These are phyloP conservation scores for Hesperia comma DNA, from an alignment of 2,888 invertebrate genomes.

Conservation along the genomic window DNA sequence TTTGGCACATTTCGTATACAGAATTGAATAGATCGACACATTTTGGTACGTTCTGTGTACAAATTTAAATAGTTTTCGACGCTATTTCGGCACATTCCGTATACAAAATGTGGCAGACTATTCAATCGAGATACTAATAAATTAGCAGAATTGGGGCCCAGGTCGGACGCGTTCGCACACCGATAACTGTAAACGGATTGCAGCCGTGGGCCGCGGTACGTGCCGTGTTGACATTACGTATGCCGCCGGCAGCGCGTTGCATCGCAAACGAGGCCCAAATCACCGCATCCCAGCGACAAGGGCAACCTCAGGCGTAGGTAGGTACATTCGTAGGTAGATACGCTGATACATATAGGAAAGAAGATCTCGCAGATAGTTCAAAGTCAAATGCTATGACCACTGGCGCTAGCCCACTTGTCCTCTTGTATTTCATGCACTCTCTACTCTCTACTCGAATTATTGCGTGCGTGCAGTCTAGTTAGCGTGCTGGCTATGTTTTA, in stretches of 20 bases:
- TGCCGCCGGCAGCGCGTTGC: constrained; percentile 45
- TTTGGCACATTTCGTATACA: no score
- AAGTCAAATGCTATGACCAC: neutral
- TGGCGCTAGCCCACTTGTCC: neutral
- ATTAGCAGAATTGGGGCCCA: no score
- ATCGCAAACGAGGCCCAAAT: constrained; percentile 1
- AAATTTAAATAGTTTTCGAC: no score
- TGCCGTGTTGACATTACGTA: constrained; percentile 49
- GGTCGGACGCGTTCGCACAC: constrained; percentile 48
- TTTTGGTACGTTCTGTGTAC: no score
- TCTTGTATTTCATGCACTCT: neutral
- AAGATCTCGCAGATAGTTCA: no score
- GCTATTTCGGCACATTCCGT: no score
- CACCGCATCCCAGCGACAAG: neutral
- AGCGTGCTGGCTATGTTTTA: neutral
- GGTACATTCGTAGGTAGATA: no score
- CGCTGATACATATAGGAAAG: no score
- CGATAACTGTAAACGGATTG: constrained; percentile 49
- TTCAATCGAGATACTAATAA: no score
- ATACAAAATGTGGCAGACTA: no score
- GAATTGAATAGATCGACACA: no score
- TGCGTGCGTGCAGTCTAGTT: neutral
- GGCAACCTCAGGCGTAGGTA: neutral
- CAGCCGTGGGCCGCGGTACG: constrained; percentile 15
- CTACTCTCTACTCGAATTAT: neutral